Evolutionary conservation across 2,113 vertebrate species (phyloP), one percentile per base, ranked within the genome.

Genomic region (Oreochromis aureus): DNA sequence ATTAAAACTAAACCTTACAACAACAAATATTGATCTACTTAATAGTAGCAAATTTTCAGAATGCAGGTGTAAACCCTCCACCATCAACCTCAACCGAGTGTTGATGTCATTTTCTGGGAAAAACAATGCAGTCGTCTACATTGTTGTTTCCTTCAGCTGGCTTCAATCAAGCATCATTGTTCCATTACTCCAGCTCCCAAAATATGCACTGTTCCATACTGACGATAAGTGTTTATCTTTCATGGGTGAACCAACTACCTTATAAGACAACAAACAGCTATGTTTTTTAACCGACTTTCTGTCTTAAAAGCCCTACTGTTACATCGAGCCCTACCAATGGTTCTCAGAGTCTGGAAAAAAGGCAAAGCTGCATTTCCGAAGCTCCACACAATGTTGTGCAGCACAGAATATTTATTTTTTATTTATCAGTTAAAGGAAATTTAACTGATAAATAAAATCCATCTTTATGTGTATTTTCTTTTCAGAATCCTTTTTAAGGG

Each of bases 71-170:
- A 55, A 81, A 78, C 3, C 34, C 6, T 7, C 13, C 36, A 79
- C 71, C 83, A 5, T 54, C n/a, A 76, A 48, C 63, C 10, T 66
- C 10, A 36, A 85, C 39, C 55, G 10, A 32, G 46, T 34, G 8
- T 48, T 71, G 16, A 41, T 32, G 1, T 30, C 19, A 51, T 27
- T 56, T 48, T 24, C 46, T 85, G 16, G 80, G n/a, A 90, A 91
- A 63, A 78, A 93, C 55, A 91, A 78, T 83, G 87, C 71, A 80
- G 59, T 5, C 2, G 48, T 73, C 71, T 90, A 85, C 36, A 86
- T 90, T 73, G 88, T 61, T 79, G 80, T 86, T 91, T 91, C 73
- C 54, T 87, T 82, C 79, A 89, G 85, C 76, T 84, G 16, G 27
- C 85, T 90, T 93, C 86, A 92, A 81, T 86, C 63, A 59, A 83